Base-by-base conservation (phyloP, 2,888 invertebrate genomes). In the Tubiluchus corallicola region DNA sequence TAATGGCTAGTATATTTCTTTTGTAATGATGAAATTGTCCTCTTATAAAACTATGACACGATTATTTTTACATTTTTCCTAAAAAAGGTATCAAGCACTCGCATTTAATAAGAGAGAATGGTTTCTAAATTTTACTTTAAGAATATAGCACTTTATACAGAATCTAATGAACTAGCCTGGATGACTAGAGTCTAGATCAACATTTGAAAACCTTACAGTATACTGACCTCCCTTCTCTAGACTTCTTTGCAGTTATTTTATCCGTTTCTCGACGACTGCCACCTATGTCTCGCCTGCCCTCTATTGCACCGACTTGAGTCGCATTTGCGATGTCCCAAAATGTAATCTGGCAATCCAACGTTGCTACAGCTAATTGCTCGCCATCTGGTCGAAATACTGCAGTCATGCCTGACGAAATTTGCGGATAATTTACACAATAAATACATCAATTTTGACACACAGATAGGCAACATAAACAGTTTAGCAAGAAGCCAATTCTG, bases 351-450 rank as follows among this genome's bases (percentile, higher is more conserved):
- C 85, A 85, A 61, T 87, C 82, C 16, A 96, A 64, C 0, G 88
- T 84, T 0, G 90, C 79, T 1, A 90, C 88, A 1, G 94, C 92
- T 16, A 98, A 72, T 71, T 92, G 81, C 56, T 78, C 74, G 0
- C 96, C 96, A 59, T 84, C 82, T 0, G 94, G 92, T 53, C 82
- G 77, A 59, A 83, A 90, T 0, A 74, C 73, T 0, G 94, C 79
- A 51, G 77, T 79, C 37, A 90, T 64, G 0, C 79, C 87, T 69
- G 55, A 13, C 52, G 52, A 39, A 38, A 41, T 45, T 4, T 42
- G 49, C 49, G 47, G n/a, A 49, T 20, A 44, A 4, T n/a, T n/a
- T 43, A 4, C 16, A 5, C 41, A 17, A 17, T 13, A 16, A 16
- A 16, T 18, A 20, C 9, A 43, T n/a, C 16, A 42, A 38, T 20